Conservation (phyloP, 2,113 vertebrate species). For the Fukomys damarensis region DNA sequence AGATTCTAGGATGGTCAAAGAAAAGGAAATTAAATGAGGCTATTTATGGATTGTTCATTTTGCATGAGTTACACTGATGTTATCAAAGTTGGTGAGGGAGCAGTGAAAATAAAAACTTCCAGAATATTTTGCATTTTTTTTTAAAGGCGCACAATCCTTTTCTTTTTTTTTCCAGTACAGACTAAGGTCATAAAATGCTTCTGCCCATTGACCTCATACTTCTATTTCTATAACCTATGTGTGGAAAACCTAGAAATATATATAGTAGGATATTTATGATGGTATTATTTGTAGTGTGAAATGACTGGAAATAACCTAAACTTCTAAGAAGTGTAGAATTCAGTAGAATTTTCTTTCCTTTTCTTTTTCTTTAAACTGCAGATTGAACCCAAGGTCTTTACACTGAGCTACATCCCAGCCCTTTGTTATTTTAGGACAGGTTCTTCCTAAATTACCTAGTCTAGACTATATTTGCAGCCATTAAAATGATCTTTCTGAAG, state of each 20-base stretch:
- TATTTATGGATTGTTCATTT: background rate
- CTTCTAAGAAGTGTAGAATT: background rate
- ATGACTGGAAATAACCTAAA: conserved; percentile 16
- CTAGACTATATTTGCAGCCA: background rate
- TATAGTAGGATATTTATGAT: background rate
- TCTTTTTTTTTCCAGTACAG: conserved; percentile 48
- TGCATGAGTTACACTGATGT: background rate
- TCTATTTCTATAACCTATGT: conserved; percentile 42
- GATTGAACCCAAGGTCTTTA: background rate
- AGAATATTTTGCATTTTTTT: conserved; percentile 14
- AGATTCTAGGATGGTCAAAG: background rate
- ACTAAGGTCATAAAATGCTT: conserved; percentile 41
- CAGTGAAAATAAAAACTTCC: background rate
- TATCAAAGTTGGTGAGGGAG: background rate
- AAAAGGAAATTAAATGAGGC: background rate
- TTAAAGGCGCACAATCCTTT: background rate
- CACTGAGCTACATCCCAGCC: background rate
- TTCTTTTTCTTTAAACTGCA: background rate
- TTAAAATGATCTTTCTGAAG: conserved; percentile 17
- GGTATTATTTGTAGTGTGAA: conserved; percentile 29
- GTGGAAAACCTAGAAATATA: conserved; percentile 26
- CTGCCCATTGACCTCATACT: conserved; percentile 25
- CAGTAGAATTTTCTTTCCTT: background rate
- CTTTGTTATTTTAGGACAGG: background rate
- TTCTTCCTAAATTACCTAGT: background rate